phyloP scores from a whole-genome alignment of 1,140 invertebrate species.

The Drosophila tsacasi region DNA sequence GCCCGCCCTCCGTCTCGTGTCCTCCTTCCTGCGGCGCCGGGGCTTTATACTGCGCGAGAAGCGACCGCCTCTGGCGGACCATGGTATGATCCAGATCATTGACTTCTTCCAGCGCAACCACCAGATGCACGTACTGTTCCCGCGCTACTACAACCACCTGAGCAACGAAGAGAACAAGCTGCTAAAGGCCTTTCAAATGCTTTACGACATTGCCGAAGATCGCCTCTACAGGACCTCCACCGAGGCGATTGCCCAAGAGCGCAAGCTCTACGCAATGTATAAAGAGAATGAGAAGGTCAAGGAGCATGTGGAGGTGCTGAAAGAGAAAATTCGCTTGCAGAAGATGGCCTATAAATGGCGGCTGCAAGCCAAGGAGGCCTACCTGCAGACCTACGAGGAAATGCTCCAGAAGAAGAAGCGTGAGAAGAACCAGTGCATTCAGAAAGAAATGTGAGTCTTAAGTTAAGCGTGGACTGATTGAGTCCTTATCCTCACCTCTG shows the following conservation, averaged over 20 bases:
- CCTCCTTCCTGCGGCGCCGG: slow-evolving; percentile 47
- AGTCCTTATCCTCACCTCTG: not conserved
- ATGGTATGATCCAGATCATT: slow-evolving; percentile 63
- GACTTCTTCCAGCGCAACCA: slow-evolving; percentile 61
- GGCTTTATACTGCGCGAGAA: slow-evolving; percentile 41
- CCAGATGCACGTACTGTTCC: slow-evolving; percentile 32
- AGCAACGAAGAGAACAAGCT: slow-evolving; percentile 17
- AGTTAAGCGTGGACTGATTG: not conserved
- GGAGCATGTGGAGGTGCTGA: slow-evolving; percentile 15
- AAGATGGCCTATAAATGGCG: slow-evolving; percentile 7
- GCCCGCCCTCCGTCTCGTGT: slow-evolving; percentile 28
- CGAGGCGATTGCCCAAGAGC: slow-evolving; percentile 48
- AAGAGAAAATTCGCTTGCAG: slow-evolving; percentile 23
- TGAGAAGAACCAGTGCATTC: slow-evolving; percentile 34
- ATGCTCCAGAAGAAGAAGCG: slow-evolving; percentile 31
- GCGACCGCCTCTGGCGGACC: slow-evolving; percentile 53
- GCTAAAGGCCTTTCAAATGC: slow-evolving; percentile 38
- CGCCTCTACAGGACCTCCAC: slow-evolving; percentile 38
- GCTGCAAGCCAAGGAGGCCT: slow-evolving; percentile 18
- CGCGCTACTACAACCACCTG: slow-evolving; percentile 18
- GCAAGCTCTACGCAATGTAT: slow-evolving; percentile 45
- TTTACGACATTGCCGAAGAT: slow-evolving; percentile 33
- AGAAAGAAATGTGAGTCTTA: slow-evolving; percentile 47
- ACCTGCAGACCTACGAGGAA: slow-evolving; percentile 20
- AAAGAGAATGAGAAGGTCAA: slow-evolving; percentile 32